Base-by-base conservation (phyloP, 2,113 vertebrate genomes). In the Scatophagus argus region DNA sequence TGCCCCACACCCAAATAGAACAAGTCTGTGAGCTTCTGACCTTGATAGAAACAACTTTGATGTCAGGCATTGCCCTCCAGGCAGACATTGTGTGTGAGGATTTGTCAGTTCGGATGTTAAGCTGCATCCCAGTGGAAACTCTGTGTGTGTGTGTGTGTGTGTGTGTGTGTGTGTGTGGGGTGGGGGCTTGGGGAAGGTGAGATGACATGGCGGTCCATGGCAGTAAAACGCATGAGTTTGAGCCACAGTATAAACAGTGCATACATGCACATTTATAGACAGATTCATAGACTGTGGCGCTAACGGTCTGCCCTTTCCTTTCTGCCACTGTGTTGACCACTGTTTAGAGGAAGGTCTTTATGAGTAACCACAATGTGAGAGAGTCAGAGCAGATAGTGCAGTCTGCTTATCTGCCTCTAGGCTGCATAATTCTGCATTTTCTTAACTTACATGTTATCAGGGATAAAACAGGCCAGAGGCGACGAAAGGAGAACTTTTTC, bases 1-100 rank as follows among this genome's bases (percentile, higher is more conserved):
- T 74, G 58, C 76, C 74, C 41, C 39, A 27, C 83, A 44, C 72
- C 55, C 51, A 58, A 66, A 58, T 5, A 77, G 41, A 86, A 52
- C 79, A 38, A 59, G 81, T 39, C 49, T 54, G 71, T 56, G 49
- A 78, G 83, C 62, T 49, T 69, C 36, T 78, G 85, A 91, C 87
- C 90, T 89, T 79, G 76, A 74, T 68, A 77, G 66, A 69, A 77
- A 74, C 81, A 38, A 51, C 75, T 88, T 77, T 79, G 62, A 89
- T 89, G 77, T 83, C 71, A 56, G 71, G 27, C 58, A 16, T 66
- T 76, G 56, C 68, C 80, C 78, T 74, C 58, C 6, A 79, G 83
- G 58, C 62, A 60, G 55, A 79, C 60, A 82, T 36, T 69, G 74
- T 73, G 58, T 76, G 47, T 29, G 23, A 63, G 76, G 70, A 88